Conservation (phyloP, 2,113 vertebrate genomes). For the Labrus mixtus region DNA sequence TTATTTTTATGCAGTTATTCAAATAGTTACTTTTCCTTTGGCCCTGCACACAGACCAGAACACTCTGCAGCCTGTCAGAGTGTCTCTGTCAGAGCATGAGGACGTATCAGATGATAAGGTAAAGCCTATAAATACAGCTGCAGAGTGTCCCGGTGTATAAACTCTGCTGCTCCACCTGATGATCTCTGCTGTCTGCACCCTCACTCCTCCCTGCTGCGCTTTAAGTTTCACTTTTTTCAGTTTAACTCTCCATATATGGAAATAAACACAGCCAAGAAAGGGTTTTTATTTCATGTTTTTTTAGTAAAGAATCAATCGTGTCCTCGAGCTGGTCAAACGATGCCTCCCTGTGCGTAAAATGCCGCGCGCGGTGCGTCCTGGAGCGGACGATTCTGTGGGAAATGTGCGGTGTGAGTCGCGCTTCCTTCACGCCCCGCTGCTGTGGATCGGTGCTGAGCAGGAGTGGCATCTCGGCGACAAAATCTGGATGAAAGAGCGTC, state of each 20-base stretch:
- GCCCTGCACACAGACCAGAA: background rate
- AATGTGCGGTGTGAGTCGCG: slow-evolving; percentile 58
- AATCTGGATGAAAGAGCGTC: slow-evolving; percentile 80
- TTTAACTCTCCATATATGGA: background rate
- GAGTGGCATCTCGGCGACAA: slow-evolving; percentile 73
- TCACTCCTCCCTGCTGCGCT: background rate
- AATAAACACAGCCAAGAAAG: background rate
- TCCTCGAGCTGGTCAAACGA: slow-evolving; percentile 6
- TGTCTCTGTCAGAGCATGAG: slow-evolving; percentile 10
- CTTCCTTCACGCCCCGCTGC: slow-evolving; percentile 57
- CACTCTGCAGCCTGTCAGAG: too few relatives aligned
- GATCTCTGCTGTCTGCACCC: background rate
- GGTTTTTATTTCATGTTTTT: too few relatives aligned
- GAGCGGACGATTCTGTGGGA: slow-evolving; percentile 49
- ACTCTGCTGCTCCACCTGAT: slow-evolving; percentile 43
- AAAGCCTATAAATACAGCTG: slow-evolving; percentile 55
- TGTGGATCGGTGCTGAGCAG: slow-evolving; percentile 56
- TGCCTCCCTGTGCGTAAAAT: slow-evolving; percentile 74
- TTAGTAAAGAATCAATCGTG: slow-evolving; percentile 23
- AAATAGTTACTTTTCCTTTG: too few relatives aligned
- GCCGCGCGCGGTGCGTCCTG: slow-evolving; percentile 62
- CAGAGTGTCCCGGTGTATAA: background rate
- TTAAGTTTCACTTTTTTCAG: background rate
- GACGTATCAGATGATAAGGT: slow-evolving; percentile 51
- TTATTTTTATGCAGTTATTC: too few relatives aligned